A percentile compares a stretch with the other conserved stretches of the same genome.
Evolutionary conservation across 2,888 invertebrate genomes (phyloP).

Genomic region (Volucella inanis): DNA sequence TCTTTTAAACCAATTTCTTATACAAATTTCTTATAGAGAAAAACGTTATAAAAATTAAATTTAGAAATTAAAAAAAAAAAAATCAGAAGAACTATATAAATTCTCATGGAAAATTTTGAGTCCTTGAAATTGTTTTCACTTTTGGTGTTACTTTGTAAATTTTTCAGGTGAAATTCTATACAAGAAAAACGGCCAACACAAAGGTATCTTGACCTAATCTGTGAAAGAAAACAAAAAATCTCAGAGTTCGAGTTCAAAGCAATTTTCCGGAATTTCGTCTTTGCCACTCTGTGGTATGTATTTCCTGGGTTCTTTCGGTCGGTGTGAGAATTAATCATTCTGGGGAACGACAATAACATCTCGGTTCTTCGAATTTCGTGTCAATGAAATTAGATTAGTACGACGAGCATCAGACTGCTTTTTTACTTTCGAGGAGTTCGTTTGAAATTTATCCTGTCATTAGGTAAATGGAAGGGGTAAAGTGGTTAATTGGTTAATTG

Average conservation of each 20-base stretch:
- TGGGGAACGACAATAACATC: background rate
- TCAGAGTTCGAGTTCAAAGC: constrained; percentile 28
- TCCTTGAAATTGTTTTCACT: background rate
- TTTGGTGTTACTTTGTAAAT: constrained; percentile 21
- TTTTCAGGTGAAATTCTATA: background rate
- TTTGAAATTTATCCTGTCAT: background rate
- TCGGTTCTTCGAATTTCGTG: constrained; percentile 1
- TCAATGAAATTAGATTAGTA: constrained; percentile 25
- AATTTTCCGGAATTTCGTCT: constrained; percentile 23
- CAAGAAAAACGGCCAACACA: background rate
- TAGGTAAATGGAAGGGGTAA: background rate
- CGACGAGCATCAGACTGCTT: background rate
- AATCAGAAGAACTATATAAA: too few relatives aligned
- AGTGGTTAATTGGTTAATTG: constrained; percentile 46
- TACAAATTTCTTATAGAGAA: too few relatives aligned
- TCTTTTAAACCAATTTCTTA: background rate
- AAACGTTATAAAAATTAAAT: too few relatives aligned
- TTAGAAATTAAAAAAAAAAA: too few relatives aligned
- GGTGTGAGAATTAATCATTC: constrained; percentile 24
- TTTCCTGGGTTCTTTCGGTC: constrained; percentile 9
- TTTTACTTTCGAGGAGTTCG: background rate
- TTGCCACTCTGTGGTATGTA: constrained; percentile 26
- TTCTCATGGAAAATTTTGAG: too few relatives aligned
- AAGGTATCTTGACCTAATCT: constrained; percentile 7
- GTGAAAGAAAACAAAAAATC: background rate